These are phyloP conservation scores for Temnothorax longispinosus DNA, from an alignment of 1,140 invertebrate genomes.

Conservation along the genomic window DNA sequence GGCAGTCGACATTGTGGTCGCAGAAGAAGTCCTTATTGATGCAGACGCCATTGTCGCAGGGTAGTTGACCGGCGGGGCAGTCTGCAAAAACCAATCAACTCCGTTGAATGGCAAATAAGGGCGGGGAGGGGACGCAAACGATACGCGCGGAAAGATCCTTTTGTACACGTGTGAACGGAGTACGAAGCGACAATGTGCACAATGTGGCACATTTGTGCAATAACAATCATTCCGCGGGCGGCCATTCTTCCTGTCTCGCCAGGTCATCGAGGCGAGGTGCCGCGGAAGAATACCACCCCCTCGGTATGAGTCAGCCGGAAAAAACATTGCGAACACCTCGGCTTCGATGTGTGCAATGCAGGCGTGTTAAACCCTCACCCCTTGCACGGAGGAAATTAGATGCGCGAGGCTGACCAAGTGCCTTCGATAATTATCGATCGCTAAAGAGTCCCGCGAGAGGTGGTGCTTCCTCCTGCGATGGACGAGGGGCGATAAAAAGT, in stretches of 20 bases:
- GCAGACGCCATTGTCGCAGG: conserved; percentile 88
- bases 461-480: conserved; percentile 33
- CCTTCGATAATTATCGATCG: conserved; percentile 68
- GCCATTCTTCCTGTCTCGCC: not conserved
- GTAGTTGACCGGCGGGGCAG: conserved; percentile 86
- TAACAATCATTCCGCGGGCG: not conserved
- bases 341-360: not conserved
- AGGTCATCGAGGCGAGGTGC: not conserved
- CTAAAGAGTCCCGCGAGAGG: conserved; percentile 57
- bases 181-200: conserved; percentile 49
- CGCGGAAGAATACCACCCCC: conserved; percentile 20
- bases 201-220: conserved; percentile 43
- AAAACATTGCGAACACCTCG: conserved; percentile 13
- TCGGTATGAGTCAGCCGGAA: conserved; percentile 20
- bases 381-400: conserved; percentile 56
- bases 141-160: not conserved
- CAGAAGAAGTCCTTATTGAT: conserved; percentile 86
- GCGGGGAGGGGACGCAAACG: not conserved
- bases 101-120: conserved; percentile 20
- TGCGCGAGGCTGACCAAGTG: conserved; percentile 58
- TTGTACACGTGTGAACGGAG: not conserved
- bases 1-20: conserved; percentile 88
- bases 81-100: conserved; percentile 74
- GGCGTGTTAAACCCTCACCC: conserved; percentile 10
- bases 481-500: conserved; percentile 42